Base-by-base conservation (phyloP, 2,113 vertebrate genomes). In the Hystrix brachyura region DNA sequence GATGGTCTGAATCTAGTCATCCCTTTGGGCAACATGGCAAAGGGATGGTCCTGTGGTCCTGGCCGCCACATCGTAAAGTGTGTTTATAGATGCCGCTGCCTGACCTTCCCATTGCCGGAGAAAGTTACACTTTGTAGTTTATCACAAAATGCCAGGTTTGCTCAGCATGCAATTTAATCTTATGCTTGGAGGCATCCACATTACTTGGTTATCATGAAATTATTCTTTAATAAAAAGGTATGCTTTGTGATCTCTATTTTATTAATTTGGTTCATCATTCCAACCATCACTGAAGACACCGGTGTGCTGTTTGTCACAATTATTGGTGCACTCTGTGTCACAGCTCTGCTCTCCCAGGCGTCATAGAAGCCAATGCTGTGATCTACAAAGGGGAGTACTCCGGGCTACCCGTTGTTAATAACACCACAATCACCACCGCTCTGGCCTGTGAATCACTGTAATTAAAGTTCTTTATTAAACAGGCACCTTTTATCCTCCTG, bases 151-250 rank as follows among this genome's bases (percentile, higher is more conserved):
- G 97, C 98, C 98, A 98, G 97, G 96, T 98, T 98, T 98, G 97
- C 98, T 98, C 98, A 97, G 98, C 97, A 97, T 97, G 97, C 98
- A 98, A 98, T 98, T 98, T 98, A 98, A 98, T 98, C 98, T 98
- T 98, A 96, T 98, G 98, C 98, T 97, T 98, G 97, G 98, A 98
- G 98, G 98, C 97, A 87, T 97, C 97, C 96, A 53, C 93, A 93
- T 98, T 98, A 97, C 97, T 97, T 98, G 93, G 98, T 98, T 98
- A 98, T 98, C 98, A 55, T 9, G 59, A 94, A 98, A 98, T 98
- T 98, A 98, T 98, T 97, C 98, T 98, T 97, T 98, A 98, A 98
- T 98, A 98, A 98, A 98, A 98, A 98, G 96, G 96, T 97, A 85
- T 95, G 97, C 94, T 94, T 96, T 95, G 96, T 96, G 94, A 98